Conservation (phyloP, 2,888 invertebrate genomes). For the Tipula helvola region DNA sequence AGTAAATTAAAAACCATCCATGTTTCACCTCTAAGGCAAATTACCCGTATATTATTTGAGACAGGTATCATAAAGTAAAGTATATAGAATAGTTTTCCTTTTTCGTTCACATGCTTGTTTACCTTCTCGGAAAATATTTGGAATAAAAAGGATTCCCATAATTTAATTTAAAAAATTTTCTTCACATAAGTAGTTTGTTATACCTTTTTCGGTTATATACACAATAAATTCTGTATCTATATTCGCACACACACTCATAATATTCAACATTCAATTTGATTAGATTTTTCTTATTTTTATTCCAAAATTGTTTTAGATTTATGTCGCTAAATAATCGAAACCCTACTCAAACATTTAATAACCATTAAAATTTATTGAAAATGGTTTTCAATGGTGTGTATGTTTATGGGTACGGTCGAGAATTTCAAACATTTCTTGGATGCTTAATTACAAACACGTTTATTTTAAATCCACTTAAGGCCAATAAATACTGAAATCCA, state of each 20-base stretch:
- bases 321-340: neutral
- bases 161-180: neutral
- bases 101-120: neutral
- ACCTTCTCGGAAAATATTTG: neutral
- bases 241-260: neutral
- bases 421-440: neutral
- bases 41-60: neutral
- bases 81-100: neutral
- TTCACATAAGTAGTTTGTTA: neutral
- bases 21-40: conserved; percentile 5
- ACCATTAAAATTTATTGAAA: neutral
- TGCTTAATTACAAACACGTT: neutral
- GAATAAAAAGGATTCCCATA: neutral
- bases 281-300: neutral
- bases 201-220: neutral
- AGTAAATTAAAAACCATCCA: neutral
- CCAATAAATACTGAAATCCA: neutral
- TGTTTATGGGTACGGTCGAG: neutral
- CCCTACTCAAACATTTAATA: neutral
- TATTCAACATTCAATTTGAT: neutral
- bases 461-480: neutral
- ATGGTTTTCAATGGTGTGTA: neutral
- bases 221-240: neutral
- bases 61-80: neutral
- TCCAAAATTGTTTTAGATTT: neutral